Conservation (phyloP, 2,113 vertebrate genomes). For the Colossoma macropomum region DNA sequence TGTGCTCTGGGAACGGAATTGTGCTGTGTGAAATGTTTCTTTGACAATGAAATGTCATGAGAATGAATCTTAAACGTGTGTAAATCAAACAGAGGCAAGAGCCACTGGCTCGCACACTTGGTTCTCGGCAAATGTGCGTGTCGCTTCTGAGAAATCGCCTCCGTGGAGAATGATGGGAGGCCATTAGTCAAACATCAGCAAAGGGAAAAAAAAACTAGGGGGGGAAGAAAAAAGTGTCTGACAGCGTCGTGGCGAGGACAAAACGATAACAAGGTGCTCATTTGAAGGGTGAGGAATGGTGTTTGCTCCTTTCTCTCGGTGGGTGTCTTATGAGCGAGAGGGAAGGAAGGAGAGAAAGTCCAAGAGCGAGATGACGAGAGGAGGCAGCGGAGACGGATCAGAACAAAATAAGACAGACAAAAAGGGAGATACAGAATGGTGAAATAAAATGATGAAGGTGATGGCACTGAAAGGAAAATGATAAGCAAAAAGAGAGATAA, state of each 20-base stretch:
- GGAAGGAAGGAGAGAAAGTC: neutral
- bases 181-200: conserved; percentile 72
- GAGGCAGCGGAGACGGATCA: conserved; percentile 41
- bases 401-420: conserved; percentile 41
- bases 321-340: conserved; percentile 61
- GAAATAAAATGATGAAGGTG: conserved; percentile 40
- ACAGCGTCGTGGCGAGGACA: conserved; percentile 58
- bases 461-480: conserved; percentile 64
- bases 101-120: conserved; percentile 18
- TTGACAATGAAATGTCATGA: conserved; percentile 37
- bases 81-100: conserved; percentile 47
- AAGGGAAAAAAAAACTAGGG: conserved; percentile 61
- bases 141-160: conserved; percentile 68
- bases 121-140: conserved; percentile 54
- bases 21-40: conserved; percentile 34
- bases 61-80: conserved; percentile 31
- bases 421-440: conserved; percentile 21
- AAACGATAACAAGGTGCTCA: conserved; percentile 76
- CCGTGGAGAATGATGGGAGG: conserved; percentile 67
- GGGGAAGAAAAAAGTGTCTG: conserved; percentile 9
- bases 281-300: conserved; percentile 71
- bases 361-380: conserved; percentile 57
- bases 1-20: conserved; percentile 22
- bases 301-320: conserved; percentile 58
- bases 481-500: conserved; percentile 20